Conservation (phyloP, 2,113 vertebrate genomes). For the Eira barbara region DNA sequence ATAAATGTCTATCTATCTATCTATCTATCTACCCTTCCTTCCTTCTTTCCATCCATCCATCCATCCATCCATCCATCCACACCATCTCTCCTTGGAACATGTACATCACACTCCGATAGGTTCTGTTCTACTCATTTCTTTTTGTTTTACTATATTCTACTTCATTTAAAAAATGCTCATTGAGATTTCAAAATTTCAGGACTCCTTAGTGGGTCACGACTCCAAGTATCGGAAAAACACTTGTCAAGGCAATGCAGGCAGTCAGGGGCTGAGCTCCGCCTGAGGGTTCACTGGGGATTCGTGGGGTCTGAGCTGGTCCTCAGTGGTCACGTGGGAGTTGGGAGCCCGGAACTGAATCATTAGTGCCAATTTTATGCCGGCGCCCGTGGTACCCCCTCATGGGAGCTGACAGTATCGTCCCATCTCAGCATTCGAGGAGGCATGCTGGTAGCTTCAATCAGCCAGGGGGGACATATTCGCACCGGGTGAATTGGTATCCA, state of each 20-base stretch:
- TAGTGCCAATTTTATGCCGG: background rate
- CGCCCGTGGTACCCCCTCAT: background rate
- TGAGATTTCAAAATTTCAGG: background rate
- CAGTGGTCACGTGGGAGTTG: background rate
- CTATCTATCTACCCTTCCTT: background rate
- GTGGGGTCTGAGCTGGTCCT: background rate
- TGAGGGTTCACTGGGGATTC: background rate
- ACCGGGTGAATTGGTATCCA: background rate
- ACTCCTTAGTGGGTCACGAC: background rate
- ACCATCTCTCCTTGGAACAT: background rate
- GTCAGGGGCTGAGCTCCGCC: background rate
- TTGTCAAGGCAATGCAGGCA: background rate
- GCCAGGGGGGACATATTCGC: background rate
- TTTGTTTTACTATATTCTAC: background rate
- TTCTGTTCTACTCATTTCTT: background rate
- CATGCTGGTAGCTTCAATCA: background rate
- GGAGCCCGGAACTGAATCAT: background rate
- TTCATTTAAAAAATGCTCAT: background rate
- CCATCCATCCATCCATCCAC: background rate
- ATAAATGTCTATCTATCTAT: background rate
- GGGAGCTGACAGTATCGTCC: background rate
- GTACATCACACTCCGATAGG: background rate
- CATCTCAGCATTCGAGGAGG: background rate
- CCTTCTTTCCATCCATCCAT: fast-evolving
- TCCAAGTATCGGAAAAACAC: background rate